Evolutionary conservation across 2,888 invertebrate species (phyloP).

Genomic region (Tipula helvola): DNA sequence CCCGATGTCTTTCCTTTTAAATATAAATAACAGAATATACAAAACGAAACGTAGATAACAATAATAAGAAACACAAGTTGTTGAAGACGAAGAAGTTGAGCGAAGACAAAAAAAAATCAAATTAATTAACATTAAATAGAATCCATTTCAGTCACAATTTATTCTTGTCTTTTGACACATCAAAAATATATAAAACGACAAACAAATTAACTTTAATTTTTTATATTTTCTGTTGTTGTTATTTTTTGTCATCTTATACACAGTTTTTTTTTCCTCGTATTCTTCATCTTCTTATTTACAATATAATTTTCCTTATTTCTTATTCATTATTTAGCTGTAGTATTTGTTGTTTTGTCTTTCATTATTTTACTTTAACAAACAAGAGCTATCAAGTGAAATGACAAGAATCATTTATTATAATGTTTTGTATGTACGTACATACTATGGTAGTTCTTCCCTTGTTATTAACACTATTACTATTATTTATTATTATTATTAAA

Average conservation of each 20-base stretch:
- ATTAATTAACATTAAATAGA: slow-evolving; percentile 4
- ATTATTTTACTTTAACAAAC: slow-evolving; percentile 4
- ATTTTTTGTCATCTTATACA: not conserved
- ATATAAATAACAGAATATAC: not conserved
- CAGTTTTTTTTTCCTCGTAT: not conserved
- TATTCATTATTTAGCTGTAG: not conserved
- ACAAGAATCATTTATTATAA: slow-evolving; percentile 9
- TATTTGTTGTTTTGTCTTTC: not conserved
- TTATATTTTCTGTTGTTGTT: not conserved
- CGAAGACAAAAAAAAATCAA: not conserved
- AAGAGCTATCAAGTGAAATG: slow-evolving; percentile 5
- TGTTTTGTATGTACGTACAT: not conserved
- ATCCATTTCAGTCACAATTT: slow-evolving; percentile 4
- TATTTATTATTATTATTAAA: not conserved
- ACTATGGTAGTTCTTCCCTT: not conserved
- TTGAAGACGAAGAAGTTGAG: not conserved
- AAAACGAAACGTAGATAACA: not conserved
- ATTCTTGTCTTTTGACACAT: slow-evolving; percentile 7
- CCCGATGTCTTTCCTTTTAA: not conserved
- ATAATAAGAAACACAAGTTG: not conserved
- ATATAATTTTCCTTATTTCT: not conserved
- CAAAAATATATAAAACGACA: slow-evolving; percentile 5
- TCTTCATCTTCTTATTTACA: not conserved
- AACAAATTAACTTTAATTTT: slow-evolving; percentile 8
- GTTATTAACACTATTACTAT: not conserved